Evolutionary conservation across 2,113 vertebrate genomes (phyloP).

Genomic region (Sphaerodactylus townsendi): DNA sequence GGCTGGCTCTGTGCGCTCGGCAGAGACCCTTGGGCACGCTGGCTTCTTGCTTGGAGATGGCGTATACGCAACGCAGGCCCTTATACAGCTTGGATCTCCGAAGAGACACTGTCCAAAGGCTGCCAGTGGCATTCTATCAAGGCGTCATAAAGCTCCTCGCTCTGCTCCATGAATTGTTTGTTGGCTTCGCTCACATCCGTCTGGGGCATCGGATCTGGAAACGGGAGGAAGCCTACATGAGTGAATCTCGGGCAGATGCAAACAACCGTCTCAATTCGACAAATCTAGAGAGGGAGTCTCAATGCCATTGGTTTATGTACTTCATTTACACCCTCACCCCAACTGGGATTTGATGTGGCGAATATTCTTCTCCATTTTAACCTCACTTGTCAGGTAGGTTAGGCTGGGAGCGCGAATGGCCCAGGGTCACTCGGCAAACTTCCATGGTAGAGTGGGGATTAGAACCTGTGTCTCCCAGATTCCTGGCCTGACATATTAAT

Average conservation of each 20-base stretch:
- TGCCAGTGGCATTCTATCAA: slow-evolving; percentile 91
- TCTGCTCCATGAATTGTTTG: slow-evolving; percentile 88
- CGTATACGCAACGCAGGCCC: slow-evolving; percentile 40
- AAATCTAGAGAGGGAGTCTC: not conserved
- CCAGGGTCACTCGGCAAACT: no score
- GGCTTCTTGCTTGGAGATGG: slow-evolving; percentile 17
- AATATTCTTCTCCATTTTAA: no score
- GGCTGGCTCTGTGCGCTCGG: not conserved
- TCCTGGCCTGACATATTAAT: no score
- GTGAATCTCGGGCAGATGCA: not conserved
- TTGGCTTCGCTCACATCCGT: slow-evolving; percentile 88
- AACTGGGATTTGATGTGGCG: no score
- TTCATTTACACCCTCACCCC: no score
- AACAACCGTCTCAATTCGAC: rapidly evolving
- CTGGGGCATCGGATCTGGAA: slow-evolving; percentile 82
- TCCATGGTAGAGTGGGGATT: no score
- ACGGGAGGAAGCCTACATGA: not conserved
- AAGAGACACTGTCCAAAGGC: slow-evolving; percentile 79
- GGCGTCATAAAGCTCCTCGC: slow-evolving; percentile 91
- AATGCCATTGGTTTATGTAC: no score
- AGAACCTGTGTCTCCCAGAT: no score
- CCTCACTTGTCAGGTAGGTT: no score
- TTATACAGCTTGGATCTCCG: slow-evolving; percentile 74
- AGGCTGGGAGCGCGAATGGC: no score
- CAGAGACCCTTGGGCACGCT: not conserved